Base-by-base conservation (phyloP, 2,113 vertebrate genomes). In the Dermatemys mawii region DNA sequence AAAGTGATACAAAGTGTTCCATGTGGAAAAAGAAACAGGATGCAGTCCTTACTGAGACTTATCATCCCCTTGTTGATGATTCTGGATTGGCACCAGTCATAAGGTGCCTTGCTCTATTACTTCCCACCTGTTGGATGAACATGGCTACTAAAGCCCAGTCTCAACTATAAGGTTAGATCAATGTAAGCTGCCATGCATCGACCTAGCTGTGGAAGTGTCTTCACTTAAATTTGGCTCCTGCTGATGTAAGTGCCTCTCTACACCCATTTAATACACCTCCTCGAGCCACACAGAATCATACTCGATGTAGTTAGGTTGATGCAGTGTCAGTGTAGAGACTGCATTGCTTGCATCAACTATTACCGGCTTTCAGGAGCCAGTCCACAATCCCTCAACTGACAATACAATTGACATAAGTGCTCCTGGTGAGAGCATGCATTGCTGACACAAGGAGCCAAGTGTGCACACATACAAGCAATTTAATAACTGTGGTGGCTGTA, bases 1-100 rank as follows among this genome's bases (percentile, higher is more conserved):
- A 95, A 91, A 93, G 92, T 92, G 95, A 97, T 85, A 94, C 19
- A 75, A 84, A 84, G 67, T 89, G 93, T 93, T 95, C 79, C 93
- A 96, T 54, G 91, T 53, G 92, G 83, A 50, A 26, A 83, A n/a
- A 90, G 93, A 91, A 96, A 53, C 78, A 95, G 94, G 96, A 46
- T 79, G 93, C 46, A 87, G 54, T 86, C 92, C 93, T 76, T 81
- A 86, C 38, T 73, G 29, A 94, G 63, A 81, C 86, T 91, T 89
- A 83, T 79, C 55, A 78, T 13, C 82, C 50, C 84, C 93, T 96
- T 96, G 95, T 92, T 60, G 78, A 51, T 90, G 89, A 89, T 22
- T 86, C 89, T 86, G 70, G 73, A 89, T 85, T 85, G 81, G 88
- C 89, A 96, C 83, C 86, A 95, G 90, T 94, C 87, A 67, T 88